Conservation (phyloP, 53 echinoderm and acorn worm species). For the Luidia sarsii region DNA sequence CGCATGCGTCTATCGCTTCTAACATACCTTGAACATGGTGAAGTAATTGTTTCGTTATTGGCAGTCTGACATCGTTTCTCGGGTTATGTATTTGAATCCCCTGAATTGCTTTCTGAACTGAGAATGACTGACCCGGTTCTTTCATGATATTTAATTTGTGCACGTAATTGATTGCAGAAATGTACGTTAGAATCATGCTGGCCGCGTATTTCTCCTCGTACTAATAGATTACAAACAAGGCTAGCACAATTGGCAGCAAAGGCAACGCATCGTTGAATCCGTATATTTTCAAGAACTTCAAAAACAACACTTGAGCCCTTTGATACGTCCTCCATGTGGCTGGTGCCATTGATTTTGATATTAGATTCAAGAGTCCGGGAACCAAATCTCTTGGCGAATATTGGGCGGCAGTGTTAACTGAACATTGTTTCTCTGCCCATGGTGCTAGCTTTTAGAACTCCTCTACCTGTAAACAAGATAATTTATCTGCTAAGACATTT, state of each 20-base stretch:
- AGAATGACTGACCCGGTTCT: not conserved
- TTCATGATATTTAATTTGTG: not conserved
- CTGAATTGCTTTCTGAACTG: too few species aligned
- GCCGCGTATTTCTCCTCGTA: not conserved
- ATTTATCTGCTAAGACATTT: not conserved
- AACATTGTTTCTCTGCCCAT: not conserved
- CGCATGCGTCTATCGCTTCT: not conserved
- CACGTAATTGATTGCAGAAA: constrained; percentile 3
- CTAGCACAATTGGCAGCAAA: not conserved
- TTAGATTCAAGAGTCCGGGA: not conserved
- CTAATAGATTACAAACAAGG: not conserved
- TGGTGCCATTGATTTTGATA: too few species aligned
- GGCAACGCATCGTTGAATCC: not conserved
- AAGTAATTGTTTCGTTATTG: not conserved
- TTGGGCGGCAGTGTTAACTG: not conserved
- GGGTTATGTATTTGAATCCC: too few species aligned
- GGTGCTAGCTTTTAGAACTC: too few species aligned
- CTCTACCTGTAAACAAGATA: constrained; percentile 4
- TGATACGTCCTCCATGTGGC: too few species aligned
- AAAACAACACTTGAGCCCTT: too few species aligned
- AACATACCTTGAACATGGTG: not conserved
- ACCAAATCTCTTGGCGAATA: not conserved
- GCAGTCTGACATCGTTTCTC: too few species aligned
- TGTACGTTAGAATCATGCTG: not conserved
- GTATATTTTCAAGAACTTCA: not conserved